A percentile compares a stretch with the other conserved stretches of the same genome.
These are phyloP conservation scores for Bilobella aurantiaca DNA, from an alignment of 1,140 invertebrate genomes.

Conservation along the genomic window DNA sequence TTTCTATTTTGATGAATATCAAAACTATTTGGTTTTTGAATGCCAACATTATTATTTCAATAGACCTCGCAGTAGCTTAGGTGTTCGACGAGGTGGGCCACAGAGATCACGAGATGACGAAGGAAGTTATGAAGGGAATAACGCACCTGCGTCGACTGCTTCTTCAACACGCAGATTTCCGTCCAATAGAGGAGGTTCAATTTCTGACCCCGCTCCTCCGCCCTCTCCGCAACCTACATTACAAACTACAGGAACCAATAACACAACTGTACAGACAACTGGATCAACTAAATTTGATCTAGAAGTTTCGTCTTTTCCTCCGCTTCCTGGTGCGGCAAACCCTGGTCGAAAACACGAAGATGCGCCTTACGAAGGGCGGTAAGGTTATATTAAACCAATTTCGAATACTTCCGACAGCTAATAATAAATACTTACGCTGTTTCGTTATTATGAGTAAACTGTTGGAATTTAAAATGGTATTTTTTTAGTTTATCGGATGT, in stretches of 20 bases:
- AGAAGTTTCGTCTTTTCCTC: slow-evolving; percentile 68
- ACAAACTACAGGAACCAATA: background rate
- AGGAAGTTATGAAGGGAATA: slow-evolving; percentile 17
- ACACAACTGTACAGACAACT: slow-evolving; percentile 1
- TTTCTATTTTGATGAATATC: background rate
- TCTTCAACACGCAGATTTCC: slow-evolving; percentile 22
- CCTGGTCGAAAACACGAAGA: slow-evolving; percentile 29
- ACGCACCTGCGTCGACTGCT: background rate
- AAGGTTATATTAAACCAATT: no score
- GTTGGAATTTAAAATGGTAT: background rate
- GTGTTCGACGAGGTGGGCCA: slow-evolving; percentile 4
- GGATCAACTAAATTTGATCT: slow-evolving; percentile 56
- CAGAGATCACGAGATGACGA: slow-evolving; percentile 25
- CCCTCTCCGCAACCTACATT: slow-evolving; percentile 5
- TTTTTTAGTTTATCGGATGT: slow-evolving; percentile 60
- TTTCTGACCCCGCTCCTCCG: slow-evolving; percentile 18
- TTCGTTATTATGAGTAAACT: no score
- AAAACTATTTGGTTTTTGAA: background rate
- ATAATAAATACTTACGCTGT: no score
- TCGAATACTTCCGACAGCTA: background rate
- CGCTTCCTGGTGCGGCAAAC: slow-evolving; percentile 53
- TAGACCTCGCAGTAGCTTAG: slow-evolving; percentile 31
- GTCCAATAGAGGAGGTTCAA: slow-evolving; percentile 25
- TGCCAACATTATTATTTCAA: background rate
- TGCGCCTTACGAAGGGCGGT: slow-evolving; percentile 30